Percentiles rank a stretch among this genome's conserved stretches.
phyloP scores from a whole-genome alignment of 2,888 invertebrate species.

The Agriotes lineatus region DNA sequence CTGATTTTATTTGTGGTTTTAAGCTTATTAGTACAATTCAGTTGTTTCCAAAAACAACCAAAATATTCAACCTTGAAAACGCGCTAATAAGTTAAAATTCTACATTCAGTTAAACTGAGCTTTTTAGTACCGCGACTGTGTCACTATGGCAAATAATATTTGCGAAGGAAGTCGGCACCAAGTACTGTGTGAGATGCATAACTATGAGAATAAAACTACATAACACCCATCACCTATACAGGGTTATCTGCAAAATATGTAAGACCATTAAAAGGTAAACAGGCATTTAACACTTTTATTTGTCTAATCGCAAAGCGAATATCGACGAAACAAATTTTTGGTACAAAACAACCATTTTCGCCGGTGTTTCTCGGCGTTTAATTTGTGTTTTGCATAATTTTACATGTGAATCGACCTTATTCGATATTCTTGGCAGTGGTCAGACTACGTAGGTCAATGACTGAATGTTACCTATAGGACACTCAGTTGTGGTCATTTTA shows the following conservation, averaged over 20 bases:
- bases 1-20: too few species aligned
- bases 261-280: background rate
- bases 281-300: background rate
- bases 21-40: too few species aligned
- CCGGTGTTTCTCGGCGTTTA: too few species aligned
- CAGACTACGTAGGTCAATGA: slow-evolving; percentile 38
- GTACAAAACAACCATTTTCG: too few species aligned
- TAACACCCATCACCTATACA: background rate
- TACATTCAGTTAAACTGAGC: too few species aligned
- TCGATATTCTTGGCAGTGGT: slow-evolving; percentile 25
- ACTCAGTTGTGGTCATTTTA: slow-evolving; percentile 35
- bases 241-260: background rate
- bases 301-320: too few species aligned
- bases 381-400: background rate
- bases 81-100: too few species aligned
- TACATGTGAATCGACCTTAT: slow-evolving; percentile 19
- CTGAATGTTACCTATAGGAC: slow-evolving; percentile 39
- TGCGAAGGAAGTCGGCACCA: slow-evolving; percentile 22
- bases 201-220: background rate
- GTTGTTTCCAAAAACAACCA: too few species aligned
- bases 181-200: slow-evolving; percentile 15
- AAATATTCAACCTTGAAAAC: too few species aligned
- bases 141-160: slow-evolving; percentile 31
- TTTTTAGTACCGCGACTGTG: slow-evolving; percentile 15
- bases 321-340: too few species aligned